Evolutionary conservation across 2,888 invertebrate species (phyloP).

Genomic region (Hymenopus coronatus): DNA sequence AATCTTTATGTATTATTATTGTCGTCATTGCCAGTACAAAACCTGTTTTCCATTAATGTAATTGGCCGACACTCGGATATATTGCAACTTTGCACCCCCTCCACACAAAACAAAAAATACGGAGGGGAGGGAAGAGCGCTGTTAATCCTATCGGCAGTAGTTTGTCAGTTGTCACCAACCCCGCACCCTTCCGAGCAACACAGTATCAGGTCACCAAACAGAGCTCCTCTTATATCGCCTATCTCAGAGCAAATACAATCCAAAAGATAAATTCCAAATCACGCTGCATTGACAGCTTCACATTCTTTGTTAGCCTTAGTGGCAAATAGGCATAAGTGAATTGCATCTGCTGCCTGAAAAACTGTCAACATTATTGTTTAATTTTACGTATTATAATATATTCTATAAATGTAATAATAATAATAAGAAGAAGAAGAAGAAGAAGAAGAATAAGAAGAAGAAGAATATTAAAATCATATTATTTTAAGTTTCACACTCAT

Average conservation of each 20-base stretch:
- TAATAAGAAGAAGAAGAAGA: too few species aligned
- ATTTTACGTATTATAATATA: too few species aligned
- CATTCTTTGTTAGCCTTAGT: not conserved
- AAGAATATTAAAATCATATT: too few species aligned
- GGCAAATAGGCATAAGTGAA: not conserved
- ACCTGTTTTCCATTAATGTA: conserved; percentile 17
- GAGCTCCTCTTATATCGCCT: not conserved
- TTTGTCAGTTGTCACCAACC: conserved; percentile 5
- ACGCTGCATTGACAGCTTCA: not conserved
- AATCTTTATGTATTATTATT: not conserved
- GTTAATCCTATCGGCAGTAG: conserved; percentile 9
- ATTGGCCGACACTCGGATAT: conserved; percentile 2
- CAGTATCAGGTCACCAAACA: not conserved
- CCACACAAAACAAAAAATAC: not conserved
- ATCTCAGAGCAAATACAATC: not conserved
- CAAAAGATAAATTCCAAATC: not conserved
- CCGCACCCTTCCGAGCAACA: not conserved
- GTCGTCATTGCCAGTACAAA: not conserved
- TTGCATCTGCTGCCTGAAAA: too few species aligned
- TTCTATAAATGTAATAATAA: too few species aligned
- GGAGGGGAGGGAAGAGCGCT: not conserved
- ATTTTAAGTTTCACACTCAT: too few species aligned
- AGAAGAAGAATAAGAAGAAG: too few species aligned
- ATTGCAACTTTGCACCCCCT: not conserved
- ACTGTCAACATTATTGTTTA: too few species aligned